Percentiles rank a stretch among this genome's conserved stretches.
These are phyloP conservation scores for Eupithecia dodoneata DNA, from an alignment of 2,888 invertebrate species.

Conservation along the genomic window DNA sequence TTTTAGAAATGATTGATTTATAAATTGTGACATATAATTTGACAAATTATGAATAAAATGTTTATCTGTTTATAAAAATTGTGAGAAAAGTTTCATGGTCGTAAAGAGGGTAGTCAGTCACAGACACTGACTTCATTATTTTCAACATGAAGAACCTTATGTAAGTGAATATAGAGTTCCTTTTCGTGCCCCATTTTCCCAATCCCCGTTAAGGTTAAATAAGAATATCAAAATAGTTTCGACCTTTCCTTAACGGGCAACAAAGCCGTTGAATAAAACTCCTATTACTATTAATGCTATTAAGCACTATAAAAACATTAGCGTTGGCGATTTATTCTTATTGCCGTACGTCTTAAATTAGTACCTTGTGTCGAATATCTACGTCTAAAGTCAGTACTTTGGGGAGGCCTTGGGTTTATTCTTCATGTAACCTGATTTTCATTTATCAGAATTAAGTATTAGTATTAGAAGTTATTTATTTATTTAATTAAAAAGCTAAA, in stretches of 20 bases:
- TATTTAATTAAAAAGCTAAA: no score
- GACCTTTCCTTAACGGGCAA: constrained; percentile 14
- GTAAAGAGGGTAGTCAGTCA: constrained; percentile 2
- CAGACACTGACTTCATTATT: background rate
- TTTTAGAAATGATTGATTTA: no score
- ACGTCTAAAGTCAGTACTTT: constrained; percentile 19
- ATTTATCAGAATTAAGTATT: no score
- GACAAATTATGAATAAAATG: no score
- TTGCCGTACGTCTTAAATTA: constrained; percentile 58
- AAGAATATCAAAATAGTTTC: constrained; percentile 8
- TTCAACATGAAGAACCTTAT: background rate
- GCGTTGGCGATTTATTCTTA: constrained; percentile 58
- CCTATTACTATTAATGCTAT: constrained; percentile 35
- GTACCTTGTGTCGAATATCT: constrained; percentile 48
- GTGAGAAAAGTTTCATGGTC: background rate
- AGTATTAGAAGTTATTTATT: no score
- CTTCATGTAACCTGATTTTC: constrained; percentile 8
- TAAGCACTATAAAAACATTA: constrained; percentile 57
- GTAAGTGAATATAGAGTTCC: background rate
- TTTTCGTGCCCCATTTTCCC: background rate
- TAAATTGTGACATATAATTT: no score
- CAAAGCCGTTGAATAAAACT: constrained; percentile 45
- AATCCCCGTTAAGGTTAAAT: background rate
- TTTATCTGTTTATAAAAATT: constrained; percentile 4
- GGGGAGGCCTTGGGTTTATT: constrained; percentile 18